A percentile compares a stretch with the other conserved stretches of the same genome.
These are phyloP conservation scores for Coremacera marginata DNA, from an alignment of 2,888 invertebrate species.

Conservation along the genomic window DNA sequence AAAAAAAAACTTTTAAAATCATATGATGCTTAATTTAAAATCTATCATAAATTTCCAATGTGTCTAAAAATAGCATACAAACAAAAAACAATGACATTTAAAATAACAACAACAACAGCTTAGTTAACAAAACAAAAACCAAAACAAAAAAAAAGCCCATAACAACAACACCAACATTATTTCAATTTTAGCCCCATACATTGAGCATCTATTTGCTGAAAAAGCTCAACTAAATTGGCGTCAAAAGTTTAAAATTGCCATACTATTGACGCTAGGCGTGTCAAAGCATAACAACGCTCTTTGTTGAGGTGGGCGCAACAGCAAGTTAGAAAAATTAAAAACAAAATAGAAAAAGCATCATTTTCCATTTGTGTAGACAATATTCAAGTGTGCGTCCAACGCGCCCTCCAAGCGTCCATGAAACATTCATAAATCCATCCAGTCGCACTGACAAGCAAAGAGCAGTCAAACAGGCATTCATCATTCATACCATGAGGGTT, in stretches of 20 bases:
- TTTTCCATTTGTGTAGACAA: neutral
- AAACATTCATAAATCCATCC: neutral
- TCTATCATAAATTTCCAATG: neutral
- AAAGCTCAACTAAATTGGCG: neutral
- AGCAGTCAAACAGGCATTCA: constrained; percentile 21
- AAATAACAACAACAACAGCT: constrained; percentile 1
- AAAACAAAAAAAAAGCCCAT: neutral
- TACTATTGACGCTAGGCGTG: neutral
- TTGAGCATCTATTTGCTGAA: neutral
- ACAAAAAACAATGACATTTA: neutral
- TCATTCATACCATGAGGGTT: neutral
- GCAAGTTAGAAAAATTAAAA: too few species aligned
- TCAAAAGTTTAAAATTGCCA: neutral
- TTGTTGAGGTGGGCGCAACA: too few species aligned
- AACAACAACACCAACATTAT: neutral
- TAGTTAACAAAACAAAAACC: too few species aligned
- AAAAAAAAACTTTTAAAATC: neutral
- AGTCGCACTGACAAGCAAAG: neutral
- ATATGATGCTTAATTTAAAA: constrained; percentile 4
- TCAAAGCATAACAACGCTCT: too few species aligned
- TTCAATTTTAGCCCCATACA: neutral
- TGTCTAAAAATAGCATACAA: neutral
- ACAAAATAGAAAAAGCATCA: too few species aligned
- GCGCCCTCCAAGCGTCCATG: neutral
- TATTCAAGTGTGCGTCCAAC: neutral